These are phyloP conservation scores for Cheilosia scutellata DNA, from an alignment of 2,888 invertebrate species.

Conservation along the genomic window DNA sequence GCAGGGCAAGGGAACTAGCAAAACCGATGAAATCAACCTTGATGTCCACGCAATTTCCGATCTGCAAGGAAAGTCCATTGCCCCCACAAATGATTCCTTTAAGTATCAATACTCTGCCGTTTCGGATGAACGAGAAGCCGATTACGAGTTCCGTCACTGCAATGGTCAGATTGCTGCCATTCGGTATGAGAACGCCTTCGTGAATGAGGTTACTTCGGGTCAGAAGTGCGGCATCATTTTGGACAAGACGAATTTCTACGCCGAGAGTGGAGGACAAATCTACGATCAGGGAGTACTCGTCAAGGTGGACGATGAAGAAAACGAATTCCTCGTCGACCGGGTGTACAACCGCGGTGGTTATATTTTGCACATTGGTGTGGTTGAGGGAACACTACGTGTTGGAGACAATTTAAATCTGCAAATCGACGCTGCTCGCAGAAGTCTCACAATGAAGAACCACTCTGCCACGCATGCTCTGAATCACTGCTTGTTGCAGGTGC, in stretches of 20 bases:
- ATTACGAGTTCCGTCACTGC: slow-evolving; percentile 91
- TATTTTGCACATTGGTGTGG: slow-evolving; percentile 95
- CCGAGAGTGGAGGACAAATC: slow-evolving; percentile 99
- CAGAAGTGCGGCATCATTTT: slow-evolving; percentile 96
- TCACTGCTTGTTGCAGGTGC: slow-evolving; percentile 94
- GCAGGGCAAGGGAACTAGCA: slow-evolving; percentile 92
- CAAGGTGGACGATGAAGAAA: slow-evolving; percentile 92
- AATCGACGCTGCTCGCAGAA: slow-evolving; percentile 93
- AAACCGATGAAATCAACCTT: slow-evolving; percentile 93
- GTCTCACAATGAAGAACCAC: slow-evolving; percentile 99
- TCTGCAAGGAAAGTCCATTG: slow-evolving; percentile 90
- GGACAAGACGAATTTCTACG: slow-evolving; percentile 97
- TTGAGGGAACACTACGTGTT: slow-evolving; percentile 92
- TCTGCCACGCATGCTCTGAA: slow-evolving; percentile 99
- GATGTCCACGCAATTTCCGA: slow-evolving; percentile 98
- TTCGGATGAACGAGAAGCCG: slow-evolving; percentile 87
- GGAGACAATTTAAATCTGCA: slow-evolving; percentile 93
- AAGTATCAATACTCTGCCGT: slow-evolving; percentile 94
- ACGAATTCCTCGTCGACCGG: slow-evolving; percentile 96
- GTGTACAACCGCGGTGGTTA: slow-evolving; percentile 98
- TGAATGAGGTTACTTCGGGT: slow-evolving; percentile 91
- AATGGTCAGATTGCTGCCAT: slow-evolving; percentile 92
- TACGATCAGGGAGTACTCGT: slow-evolving; percentile 97
- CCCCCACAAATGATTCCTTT: slow-evolving; percentile 94
- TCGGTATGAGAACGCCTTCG: slow-evolving; percentile 92